phyloP scores from a whole-genome alignment of 2,797 vertebrate species.

The Petrocephalus schoutedeni region DNA sequence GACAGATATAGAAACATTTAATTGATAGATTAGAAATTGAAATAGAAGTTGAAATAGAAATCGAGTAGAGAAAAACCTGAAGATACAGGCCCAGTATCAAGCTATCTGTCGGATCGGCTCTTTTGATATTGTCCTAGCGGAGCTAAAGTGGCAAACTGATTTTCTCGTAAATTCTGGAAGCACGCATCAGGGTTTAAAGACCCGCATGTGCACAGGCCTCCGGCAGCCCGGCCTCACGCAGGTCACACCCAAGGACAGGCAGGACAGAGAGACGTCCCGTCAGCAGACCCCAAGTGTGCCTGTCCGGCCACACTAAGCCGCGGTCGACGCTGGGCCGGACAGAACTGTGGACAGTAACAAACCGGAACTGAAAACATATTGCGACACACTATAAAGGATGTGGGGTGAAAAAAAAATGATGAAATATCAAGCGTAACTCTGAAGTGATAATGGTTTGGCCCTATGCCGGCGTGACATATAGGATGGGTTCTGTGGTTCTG shows the following conservation, averaged over 20 bases:
- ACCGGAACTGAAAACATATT: not conserved
- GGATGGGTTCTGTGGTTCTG: not conserved
- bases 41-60: not conserved
- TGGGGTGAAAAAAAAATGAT: not conserved
- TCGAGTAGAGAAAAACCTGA: not conserved
- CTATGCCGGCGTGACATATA: not conserved
- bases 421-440: not conserved
- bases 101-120: not conserved
- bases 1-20: not conserved
- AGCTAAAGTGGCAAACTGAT: not conserved
- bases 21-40: not conserved
- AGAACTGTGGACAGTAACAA: not conserved
- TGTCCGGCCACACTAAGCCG: not conserved
- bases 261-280: not conserved
- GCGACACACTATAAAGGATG: not conserved
- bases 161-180: not conserved
- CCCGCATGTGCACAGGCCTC: not conserved
- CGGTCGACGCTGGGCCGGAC: not conserved
- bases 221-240: not conserved
- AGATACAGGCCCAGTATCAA: not conserved
- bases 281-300: not conserved
- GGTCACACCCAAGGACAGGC: not conserved
- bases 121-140: not conserved
- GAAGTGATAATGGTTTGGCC: not conserved
- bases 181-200: not conserved